Base-by-base conservation (phyloP, 2,888 invertebrate species). In the Epistrophella euchroma region DNA sequence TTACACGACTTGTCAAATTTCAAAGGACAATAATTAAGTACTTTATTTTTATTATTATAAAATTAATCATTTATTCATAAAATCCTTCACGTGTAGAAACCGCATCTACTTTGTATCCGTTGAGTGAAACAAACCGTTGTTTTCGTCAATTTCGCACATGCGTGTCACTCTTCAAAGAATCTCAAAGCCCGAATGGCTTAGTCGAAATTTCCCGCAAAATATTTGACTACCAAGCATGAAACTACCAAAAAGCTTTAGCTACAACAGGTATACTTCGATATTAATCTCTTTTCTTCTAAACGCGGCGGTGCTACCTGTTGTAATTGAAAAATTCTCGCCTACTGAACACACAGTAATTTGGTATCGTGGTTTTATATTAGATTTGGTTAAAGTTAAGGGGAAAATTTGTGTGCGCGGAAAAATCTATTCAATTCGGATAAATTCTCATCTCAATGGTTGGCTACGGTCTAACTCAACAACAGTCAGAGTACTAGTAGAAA, bases 331-430 rank as follows among this genome's bases (percentile, higher is more conserved):
- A 66, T 78, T 82, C 74, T 72, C 73, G 43, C 74, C 56, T 75
- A 86, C 86, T 86, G 82, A 86, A 78, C 77, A 43, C 64, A 71
- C 45, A 58, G 40, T 66, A 66, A 78, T 82, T 74, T 74, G 66
- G 58, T 56, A 52, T 58, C 28, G 45, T 22, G 74, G 86, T 78
- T 86, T 86, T 86, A 86, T 86, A 86, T 86, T 82, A 86, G 77
- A 78, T 78, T 74, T 74, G 37, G 37, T 74, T 35, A 13, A 13
- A 32, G 45, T 17, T 17, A 22, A 22, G 28, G 74, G 70, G 50
- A 71, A 82, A 70, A 82, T 70, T 52, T 58, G 3, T 66, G 28
- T 25, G 25, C 17, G 74, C 28, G 50, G 74, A 55, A 62, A 62
- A 32, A 60, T 62, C 62, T 55, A 7, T 40, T 47, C 55, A 81